Conservation (phyloP, 37 sponge, comb jelly and placozoan species). For the Lycopodina hypogea region DNA sequence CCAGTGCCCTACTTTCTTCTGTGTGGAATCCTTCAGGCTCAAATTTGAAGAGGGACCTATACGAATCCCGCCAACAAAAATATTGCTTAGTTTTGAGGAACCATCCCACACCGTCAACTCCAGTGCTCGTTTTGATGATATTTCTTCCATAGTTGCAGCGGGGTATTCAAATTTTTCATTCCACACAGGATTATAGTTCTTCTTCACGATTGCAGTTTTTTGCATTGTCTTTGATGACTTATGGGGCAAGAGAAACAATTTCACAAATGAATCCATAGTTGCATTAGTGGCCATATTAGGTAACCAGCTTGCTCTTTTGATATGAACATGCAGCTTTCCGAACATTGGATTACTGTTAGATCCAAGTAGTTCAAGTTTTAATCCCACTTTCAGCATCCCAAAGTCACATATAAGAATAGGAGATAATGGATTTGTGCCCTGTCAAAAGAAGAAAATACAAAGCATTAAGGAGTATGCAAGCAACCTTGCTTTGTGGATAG, state of each 20-base stretch:
- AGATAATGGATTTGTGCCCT: no score
- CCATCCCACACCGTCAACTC: conserved; percentile 66
- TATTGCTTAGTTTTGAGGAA: conserved; percentile 1
- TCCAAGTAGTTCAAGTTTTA: background rate
- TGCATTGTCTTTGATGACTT: conserved; percentile 28
- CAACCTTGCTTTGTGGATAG: no score
- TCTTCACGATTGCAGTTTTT: conserved; percentile 48
- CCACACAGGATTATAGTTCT: conserved; percentile 60
- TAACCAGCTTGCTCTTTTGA: conserved; percentile 36
- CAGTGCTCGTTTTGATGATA: conserved; percentile 34
- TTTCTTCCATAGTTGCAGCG: conserved; percentile 31
- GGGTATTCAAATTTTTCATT: conserved; percentile 37
- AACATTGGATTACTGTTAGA: background rate
- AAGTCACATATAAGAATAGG: background rate
- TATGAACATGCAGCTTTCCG: conserved; percentile 23
- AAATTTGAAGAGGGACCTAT: no score
- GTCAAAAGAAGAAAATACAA: no score
- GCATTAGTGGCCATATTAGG: background rate
- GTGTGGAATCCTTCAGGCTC: conserved; percentile 41
- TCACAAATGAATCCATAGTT: conserved; percentile 21
- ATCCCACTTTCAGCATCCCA: background rate
- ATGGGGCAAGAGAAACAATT: conserved; percentile 43
- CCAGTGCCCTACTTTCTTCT: conserved; percentile 60
- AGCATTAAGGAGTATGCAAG: no score
- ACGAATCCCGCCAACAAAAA: conserved; percentile 58